Percentiles rank a stretch among this genome's conserved stretches.
phyloP scores from a whole-genome alignment of 1,140 invertebrate species.

The Micrasema longulum region DNA sequence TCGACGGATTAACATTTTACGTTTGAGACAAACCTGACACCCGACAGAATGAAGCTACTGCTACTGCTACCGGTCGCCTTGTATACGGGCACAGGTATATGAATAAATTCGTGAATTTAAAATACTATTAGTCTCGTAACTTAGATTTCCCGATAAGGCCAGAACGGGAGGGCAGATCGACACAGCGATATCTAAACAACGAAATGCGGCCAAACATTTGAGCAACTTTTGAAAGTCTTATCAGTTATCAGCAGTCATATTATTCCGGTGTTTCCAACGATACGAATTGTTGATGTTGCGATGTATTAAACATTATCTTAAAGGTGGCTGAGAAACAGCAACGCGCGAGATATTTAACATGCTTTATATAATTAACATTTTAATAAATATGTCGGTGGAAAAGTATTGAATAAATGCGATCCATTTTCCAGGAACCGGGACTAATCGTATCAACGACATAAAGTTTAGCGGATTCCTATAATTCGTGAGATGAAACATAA shows the following conservation, averaged over 20 bases:
- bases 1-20: not conserved
- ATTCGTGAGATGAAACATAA: no score
- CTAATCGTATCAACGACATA: no score
- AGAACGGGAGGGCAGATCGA: slow-evolving; percentile 19
- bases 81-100: not conserved
- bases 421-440: no score
- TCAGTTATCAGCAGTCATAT: slow-evolving; percentile 1
- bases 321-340: no score
- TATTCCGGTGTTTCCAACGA: not conserved
- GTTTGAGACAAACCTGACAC: not conserved
- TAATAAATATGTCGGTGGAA: no score
- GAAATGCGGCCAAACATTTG: slow-evolving; percentile 26
- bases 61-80: not conserved
- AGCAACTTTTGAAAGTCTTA: slow-evolving; percentile 21
- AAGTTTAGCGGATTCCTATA: no score
- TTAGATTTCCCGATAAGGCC: slow-evolving; percentile 18
- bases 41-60: not conserved
- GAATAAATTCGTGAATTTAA: slow-evolving; percentile 16
- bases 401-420: no score
- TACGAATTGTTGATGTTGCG: slow-evolving; percentile 23
- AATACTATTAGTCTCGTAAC: slow-evolving; percentile 13
- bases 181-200: slow-evolving; percentile 2
- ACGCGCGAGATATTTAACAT: no score
- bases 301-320: not conserved
- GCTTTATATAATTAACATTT: no score